Base-by-base conservation (phyloP, 2,888 invertebrate species). In the Drosophila paracracens region DNA sequence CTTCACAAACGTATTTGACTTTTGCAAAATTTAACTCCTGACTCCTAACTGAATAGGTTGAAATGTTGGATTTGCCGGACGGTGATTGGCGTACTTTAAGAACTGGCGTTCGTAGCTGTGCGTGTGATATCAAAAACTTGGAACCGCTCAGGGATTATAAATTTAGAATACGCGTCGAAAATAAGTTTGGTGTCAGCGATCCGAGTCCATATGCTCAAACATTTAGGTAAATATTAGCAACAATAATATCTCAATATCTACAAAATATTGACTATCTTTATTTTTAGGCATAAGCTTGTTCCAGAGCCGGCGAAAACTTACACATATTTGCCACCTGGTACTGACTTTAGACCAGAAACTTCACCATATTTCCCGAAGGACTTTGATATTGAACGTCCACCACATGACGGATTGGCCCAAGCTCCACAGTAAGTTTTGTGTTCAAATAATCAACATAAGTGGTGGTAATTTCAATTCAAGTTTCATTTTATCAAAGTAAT, bases 181-280 rank as follows among this genome's bases (percentile, higher is more conserved):
- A 99, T 94, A 97, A 98, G 92, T 98, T 97, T 92, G 99, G 99
- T 51, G 96, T 98, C 79, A 98, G 98, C 93, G 99, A 99, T 92
- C 99, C 99, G 0, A 98, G 98, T 66, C 98, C 99, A 1, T 97
- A 96, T 91, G 97, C 97, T 2, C 94, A 96, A 87, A 98, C 98
- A 0, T 96, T 96, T 91, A 92, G 92, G 93, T 92, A 69, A 66
- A 2, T 8, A 40, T 29, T 18, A 27, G 8, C 5, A 11, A 2
- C 10, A 2, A 25, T 25, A 27, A 2, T 27, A 7, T 18, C 35
- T 11, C 21, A 46, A 18, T 6, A 11, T 11, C 8, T 13, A 7
- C 25, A 1, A 11, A 21, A 10, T 6, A 0, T 18, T 6, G 4
- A 2, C 13, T 18, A 63, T 16, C 16, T 7, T 46, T 54, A 0